These are phyloP conservation scores for Pipra filicauda DNA, from an alignment of 2,113 vertebrate genomes.

Conservation along the genomic window DNA sequence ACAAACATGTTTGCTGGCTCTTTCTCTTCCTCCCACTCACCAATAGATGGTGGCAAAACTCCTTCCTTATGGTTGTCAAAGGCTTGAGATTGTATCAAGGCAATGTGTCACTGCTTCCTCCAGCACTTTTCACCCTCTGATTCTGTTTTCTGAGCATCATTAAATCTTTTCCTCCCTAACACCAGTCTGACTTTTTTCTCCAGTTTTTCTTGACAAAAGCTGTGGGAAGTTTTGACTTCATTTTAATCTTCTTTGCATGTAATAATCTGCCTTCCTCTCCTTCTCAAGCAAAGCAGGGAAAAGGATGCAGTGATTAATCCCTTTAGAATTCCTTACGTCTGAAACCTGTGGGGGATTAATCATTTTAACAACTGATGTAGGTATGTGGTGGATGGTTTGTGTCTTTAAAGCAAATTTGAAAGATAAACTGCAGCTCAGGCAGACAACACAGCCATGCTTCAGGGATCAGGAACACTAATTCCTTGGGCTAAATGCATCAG, in stretches of 20 bases:
- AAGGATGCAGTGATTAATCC: not conserved
- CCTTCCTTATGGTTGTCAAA: not conserved
- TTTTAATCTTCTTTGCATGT: not conserved
- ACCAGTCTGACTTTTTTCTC: not conserved
- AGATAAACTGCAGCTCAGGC: not conserved
- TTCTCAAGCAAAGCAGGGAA: not conserved
- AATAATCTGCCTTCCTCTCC: not conserved
- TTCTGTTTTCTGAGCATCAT: not conserved
- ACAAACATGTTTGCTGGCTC: not conserved
- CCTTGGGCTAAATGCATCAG: not conserved
- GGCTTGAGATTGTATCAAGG: not conserved
- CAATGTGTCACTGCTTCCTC: fast-evolving
- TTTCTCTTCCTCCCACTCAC: not conserved
- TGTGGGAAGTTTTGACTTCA: not conserved
- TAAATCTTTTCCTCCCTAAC: not conserved
- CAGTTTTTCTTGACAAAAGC: not conserved
- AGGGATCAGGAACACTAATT: not conserved
- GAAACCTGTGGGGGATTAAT: not conserved
- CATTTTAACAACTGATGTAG: not conserved
- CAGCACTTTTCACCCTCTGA: not conserved
- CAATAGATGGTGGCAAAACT: conserved; percentile 50
- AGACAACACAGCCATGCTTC: not conserved
- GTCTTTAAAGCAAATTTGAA: not conserved
- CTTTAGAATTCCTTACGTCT: not conserved
- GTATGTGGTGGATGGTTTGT: not conserved